Base-by-base conservation (phyloP, 2,113 vertebrate species). In the Dascyllus trimaculatus region DNA sequence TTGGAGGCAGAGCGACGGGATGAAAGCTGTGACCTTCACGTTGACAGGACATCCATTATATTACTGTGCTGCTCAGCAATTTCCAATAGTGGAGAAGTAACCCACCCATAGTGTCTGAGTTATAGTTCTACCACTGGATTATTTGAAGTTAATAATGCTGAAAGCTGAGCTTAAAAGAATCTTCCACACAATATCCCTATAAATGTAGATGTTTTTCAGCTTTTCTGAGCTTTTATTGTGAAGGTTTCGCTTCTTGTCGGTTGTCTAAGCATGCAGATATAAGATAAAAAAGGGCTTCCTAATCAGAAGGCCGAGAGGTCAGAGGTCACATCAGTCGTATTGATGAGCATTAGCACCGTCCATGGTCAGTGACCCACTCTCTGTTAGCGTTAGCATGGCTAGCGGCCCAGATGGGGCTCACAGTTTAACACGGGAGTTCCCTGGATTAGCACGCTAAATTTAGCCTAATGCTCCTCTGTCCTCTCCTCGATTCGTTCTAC, bases 371-470 rank as follows among this genome's bases (percentile, higher is more conserved):
- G 78, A 60, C 59, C 75, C 49, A 51, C 76, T 84, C 70, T 49
- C 32, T 18, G 32, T 48, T 58, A 35, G 66, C 32, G 11, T 86
- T 80, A 82, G 85, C 78, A 64, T 71, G 49, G 80, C 73, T 45
- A 51, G 35, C n/a, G 17, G n/a, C 80, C 78, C 84, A 88, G 79
- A 72, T 58, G 75, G 67, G 88, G 75, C 75, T 74, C 60, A 32
- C 69, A 46, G 77, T 87, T 79, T 62, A 80, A 85, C 80, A 66
- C 63, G 70, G 84, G 81, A 91, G 84, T 88, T 81, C 84, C 89
- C 79, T 76, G 81, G 87, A 89, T 91, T 81, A 91, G 81, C 76
- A 7, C 2, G 19, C 77, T 82, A 80, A 72, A 75, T 85, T 80
- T 88, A 90, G 75, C 46, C 53, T 54, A 68, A 65, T 48, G 69